Evolutionary conservation across 2,888 invertebrate species (phyloP).

Genomic region (Tiliacea aurago): DNA sequence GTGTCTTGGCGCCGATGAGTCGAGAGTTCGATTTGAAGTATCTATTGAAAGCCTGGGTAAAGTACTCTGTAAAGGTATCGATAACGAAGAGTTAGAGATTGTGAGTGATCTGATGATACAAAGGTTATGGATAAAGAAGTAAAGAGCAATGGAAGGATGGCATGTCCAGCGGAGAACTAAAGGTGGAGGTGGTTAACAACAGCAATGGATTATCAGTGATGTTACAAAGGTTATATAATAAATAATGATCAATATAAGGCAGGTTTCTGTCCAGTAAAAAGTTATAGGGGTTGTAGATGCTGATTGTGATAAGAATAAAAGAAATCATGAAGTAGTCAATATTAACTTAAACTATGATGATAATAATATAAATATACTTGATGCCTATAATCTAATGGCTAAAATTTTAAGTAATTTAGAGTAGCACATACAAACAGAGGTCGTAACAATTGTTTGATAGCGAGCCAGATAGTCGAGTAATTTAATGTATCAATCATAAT

Average conservation of each 20-base stretch:
- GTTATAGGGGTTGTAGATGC: neutral
- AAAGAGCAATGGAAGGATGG: neutral
- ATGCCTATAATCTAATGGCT: neutral
- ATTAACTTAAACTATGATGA: neutral
- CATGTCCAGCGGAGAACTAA: rapidly evolving
- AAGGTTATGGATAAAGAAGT: neutral
- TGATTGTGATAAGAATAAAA: neutral
- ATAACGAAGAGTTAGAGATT: neutral
- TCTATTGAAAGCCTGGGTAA: slow-evolving; percentile 43
- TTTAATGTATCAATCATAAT: slow-evolving; percentile 54
- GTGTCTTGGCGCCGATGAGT: slow-evolving; percentile 67
- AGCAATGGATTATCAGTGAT: too few relatives aligned
- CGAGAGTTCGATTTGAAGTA: slow-evolving; percentile 45
- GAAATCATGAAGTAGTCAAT: neutral
- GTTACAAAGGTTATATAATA: too few relatives aligned
- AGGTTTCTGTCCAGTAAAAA: too few relatives aligned
- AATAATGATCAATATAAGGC: too few relatives aligned
- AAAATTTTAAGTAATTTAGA: slow-evolving; percentile 3
- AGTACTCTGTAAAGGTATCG: slow-evolving; percentile 2
- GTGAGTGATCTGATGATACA: neutral
- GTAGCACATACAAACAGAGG: slow-evolving; percentile 17
- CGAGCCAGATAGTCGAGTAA: slow-evolving; percentile 39
- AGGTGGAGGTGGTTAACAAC: too few relatives aligned
- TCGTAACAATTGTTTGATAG: slow-evolving; percentile 41
- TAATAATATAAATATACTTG: neutral